Evolutionary conservation across 1,140 invertebrate species (phyloP).

Genomic region (Eueides isabella): DNA sequence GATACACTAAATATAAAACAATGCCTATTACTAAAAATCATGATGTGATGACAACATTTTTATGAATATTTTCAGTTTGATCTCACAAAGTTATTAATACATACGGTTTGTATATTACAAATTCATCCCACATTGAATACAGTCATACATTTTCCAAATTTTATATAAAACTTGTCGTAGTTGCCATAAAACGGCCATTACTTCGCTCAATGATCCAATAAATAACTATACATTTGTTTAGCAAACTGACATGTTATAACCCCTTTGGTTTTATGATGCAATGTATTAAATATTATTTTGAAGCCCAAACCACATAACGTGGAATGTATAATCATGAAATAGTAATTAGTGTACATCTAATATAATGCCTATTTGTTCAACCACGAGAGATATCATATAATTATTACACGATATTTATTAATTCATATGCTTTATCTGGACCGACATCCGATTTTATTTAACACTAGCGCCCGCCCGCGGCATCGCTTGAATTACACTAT

Average conservation of each 20-base stretch:
- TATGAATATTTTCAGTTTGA: background rate
- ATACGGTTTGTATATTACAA: constrained; percentile 15
- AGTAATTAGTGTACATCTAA: constrained; percentile 4
- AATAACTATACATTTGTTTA: constrained; percentile 36
- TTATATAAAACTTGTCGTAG: constrained; percentile 19
- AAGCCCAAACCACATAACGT: constrained; percentile 9
- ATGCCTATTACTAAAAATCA: too few species aligned
- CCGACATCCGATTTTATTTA: too few species aligned
- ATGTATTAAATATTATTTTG: constrained; percentile 11
- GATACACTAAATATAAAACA: too few species aligned
- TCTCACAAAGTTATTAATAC: background rate
- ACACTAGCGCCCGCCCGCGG: too few species aligned
- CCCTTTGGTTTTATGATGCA: constrained; percentile 13
- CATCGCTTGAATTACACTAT: too few species aligned
- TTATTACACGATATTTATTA: background rate
- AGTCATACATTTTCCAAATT: constrained; percentile 30
- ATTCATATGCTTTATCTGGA: background rate
- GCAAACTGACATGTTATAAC: constrained; percentile 24
- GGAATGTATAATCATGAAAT: background rate
- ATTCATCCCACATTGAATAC: constrained; percentile 28
- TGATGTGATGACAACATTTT: background rate
- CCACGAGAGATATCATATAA: background rate
- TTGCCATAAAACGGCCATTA: constrained; percentile 38
- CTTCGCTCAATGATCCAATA: constrained; percentile 36
- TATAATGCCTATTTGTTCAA: background rate